Evolutionary conservation across 1,140 invertebrate species (phyloP), one percentile per base, ranked within the genome.

Genomic region (Triops cancriformis): DNA sequence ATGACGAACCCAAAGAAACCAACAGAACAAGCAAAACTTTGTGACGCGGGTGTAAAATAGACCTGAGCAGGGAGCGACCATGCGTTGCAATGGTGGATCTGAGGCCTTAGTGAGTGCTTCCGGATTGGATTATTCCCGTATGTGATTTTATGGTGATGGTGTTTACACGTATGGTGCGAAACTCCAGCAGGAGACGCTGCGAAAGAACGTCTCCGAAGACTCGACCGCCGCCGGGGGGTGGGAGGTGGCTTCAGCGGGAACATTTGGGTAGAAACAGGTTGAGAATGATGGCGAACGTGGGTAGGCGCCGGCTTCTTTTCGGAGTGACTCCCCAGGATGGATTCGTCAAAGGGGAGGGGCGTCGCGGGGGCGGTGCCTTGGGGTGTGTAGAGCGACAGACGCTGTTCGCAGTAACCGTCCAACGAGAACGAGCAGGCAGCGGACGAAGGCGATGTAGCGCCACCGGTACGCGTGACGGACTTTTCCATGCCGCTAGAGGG

Each of bases 401-500:
- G 86, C 6, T 89, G 88, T 79, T 96, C 94, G 72, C 95, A 86
- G 82, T 94, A 96, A 4, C 91, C 93, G 77, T 95, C 94, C 3
- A 95, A 88, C 3, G 93, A 93, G 14, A 91, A 89, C 1, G 93
- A 93, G 86, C 93, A 89, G 1, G 92, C 87, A 0, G 94, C 93
- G 1, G 93, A 95, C 80, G 91, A 93, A 0, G 93, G 93, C 0
- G 94, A 93, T 1, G 90, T 82, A n/a, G 80, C 87, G 80, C 81
- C 82, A 78, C 80, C 81, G 73, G 79, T 74, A 72, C 80, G 81
- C 73, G 80, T 82, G 41, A 82, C 14, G 6, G 51, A 64, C 23
- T 64, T 64, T n/a, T 64, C 51, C 5, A 23, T 14, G 1, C 14
- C 51, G 51, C 51, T 64, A 18, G 18, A 64, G 18, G 51, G 51